Base-by-base conservation (phyloP, 2,888 invertebrate species). In the Agrotis segetum region DNA sequence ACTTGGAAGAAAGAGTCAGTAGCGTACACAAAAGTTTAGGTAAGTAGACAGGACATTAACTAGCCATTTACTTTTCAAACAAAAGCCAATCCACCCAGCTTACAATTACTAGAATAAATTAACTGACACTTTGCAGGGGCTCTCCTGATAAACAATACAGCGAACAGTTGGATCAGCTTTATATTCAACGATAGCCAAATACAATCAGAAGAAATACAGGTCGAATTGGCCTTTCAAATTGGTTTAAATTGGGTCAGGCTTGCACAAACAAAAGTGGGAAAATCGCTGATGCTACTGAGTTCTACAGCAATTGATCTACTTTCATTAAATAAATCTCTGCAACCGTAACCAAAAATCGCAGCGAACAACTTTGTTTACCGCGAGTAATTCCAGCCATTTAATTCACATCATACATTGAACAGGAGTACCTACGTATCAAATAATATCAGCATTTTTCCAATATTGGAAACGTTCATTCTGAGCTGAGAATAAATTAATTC, bases 171-270 rank as follows among this genome's bases (percentile, higher is more conserved):
- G 89, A 89, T 92, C 93, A 91, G 92, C 91, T 90, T 91, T 92
- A 92, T 91, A 92, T 91, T 88, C 89, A 88, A 88, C 88, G 88
- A 86, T 92, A 89, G 86, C 87, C 92, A 92, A 93, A 93, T 90
- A 92, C 91, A 93, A 93, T 94, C 91, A 91, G 89, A 92, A 93
- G 93, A 90, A 93, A 90, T 93, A 92, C 93, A 92, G 92, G 91
- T 93, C 87, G 90, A 91, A 94, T 94, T 93, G 93, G 91, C 92
- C 89, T 93, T 94, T 93, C 91, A 92, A 93, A 94, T 94, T 92
- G 92, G 87, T 91, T 92, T 90, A 93, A 95, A 94, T 94, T 93
- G 93, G 95, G 93, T 94, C 94, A 91, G 90, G 89, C 90, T 91
- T 92, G 89, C 89, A 91, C 93, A 95, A 95, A 94, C 92, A 94